A percentile compares a stretch with the other conserved stretches of the same genome.
These are phyloP conservation scores for Collichthys lucidus DNA, from an alignment of 2,113 vertebrate species.

Conservation along the genomic window DNA sequence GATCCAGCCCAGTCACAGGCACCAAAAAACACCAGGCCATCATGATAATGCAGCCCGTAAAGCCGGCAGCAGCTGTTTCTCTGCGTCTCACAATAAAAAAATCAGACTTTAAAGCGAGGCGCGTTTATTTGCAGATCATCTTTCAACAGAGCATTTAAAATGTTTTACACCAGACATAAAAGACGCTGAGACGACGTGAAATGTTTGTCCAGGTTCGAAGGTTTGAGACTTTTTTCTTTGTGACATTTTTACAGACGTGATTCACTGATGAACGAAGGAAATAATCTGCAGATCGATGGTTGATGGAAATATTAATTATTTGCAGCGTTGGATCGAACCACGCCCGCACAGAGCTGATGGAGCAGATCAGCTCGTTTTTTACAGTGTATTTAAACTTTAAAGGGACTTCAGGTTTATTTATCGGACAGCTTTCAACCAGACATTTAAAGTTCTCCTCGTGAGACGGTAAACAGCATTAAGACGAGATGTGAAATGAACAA, in stretches of 20 bases:
- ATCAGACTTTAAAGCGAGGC: neutral
- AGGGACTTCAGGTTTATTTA: too few relatives aligned
- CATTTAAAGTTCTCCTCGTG: too few relatives aligned
- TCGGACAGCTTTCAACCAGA: too few relatives aligned
- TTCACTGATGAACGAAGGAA: neutral
- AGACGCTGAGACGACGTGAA: too few relatives aligned
- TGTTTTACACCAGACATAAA: neutral
- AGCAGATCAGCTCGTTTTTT: too few relatives aligned
- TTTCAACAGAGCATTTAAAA: neutral
- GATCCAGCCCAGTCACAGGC: slow-evolving; percentile 14
- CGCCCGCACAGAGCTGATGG: neutral
- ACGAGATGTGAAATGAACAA: too few relatives aligned
- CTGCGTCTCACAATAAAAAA: neutral
- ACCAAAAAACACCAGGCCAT: slow-evolving; percentile 3
- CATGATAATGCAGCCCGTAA: slow-evolving; percentile 34
- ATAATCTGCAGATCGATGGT: neutral
- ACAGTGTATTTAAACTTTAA: too few relatives aligned
- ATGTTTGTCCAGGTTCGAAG: neutral
- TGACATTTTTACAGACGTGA: neutral
- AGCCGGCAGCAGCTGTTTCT: slow-evolving; percentile 7
- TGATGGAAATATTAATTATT: neutral
- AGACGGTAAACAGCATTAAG: too few relatives aligned
- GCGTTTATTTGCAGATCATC: neutral
- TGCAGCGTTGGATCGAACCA: neutral
- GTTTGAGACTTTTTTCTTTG: neutral